phyloP scores from a whole-genome alignment of 2,797 vertebrate species.

The Pachyuromys duprasi region DNA sequence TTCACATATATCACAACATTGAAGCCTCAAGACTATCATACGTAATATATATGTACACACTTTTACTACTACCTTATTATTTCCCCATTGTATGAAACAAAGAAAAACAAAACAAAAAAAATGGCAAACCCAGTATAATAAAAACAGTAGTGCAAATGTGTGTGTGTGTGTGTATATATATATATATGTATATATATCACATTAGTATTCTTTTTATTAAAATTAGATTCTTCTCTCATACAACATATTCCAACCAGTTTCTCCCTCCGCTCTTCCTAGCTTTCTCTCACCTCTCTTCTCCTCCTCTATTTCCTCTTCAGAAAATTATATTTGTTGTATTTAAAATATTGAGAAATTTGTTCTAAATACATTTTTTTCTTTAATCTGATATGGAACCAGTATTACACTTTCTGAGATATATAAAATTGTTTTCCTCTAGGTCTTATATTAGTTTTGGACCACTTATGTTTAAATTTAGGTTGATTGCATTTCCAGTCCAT shows the following conservation, averaged over 20 bases:
- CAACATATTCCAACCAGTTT: background rate
- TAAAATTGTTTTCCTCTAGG: background rate
- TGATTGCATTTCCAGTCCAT: background rate
- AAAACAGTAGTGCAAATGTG: background rate
- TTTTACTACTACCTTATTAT: background rate
- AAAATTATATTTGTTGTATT: background rate
- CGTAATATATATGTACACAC: background rate
- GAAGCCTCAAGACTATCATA: background rate
- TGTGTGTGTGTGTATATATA: too few species aligned
- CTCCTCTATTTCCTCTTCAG: background rate
- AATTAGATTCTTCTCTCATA: too few species aligned
- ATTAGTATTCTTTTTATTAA: background rate
- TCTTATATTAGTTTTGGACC: background rate
- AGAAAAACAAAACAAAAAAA: background rate
- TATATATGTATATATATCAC: too few species aligned
- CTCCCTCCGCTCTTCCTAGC: background rate
- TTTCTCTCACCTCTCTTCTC: rapidly evolving
- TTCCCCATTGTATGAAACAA: background rate
- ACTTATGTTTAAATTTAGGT: background rate
- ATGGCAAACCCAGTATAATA: background rate
- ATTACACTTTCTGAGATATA: background rate
- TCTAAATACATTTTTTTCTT: conserved; percentile 2
- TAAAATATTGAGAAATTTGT: background rate
- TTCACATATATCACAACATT: background rate
- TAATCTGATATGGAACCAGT: background rate